phyloP scores from a whole-genome alignment of 1,140 invertebrate genomes.

The Meloidogyne floridensis region DNA sequence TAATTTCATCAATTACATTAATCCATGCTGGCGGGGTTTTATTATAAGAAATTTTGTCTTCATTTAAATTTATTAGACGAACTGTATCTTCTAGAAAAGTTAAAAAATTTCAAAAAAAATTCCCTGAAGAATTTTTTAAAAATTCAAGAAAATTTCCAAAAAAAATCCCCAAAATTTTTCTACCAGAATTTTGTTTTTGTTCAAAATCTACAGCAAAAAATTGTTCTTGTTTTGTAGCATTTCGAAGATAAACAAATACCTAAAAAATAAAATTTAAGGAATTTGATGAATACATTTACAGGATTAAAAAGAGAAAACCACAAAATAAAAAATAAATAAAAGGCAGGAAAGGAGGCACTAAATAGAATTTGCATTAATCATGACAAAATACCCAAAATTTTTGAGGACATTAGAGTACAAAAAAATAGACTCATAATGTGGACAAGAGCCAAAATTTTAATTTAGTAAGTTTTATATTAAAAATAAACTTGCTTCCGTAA shows the following conservation, averaged over 20 bases:
- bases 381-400: not conserved
- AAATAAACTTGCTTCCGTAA: slow-evolving; percentile 39
- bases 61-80: slow-evolving; percentile 36
- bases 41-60: slow-evolving; percentile 33
- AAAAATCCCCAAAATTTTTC: too few relatives aligned
- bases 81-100: slow-evolving; percentile 42
- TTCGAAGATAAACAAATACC: slow-evolving; percentile 46
- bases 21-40: slow-evolving; percentile 50
- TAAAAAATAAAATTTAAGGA: not conserved
- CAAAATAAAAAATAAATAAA: not conserved
- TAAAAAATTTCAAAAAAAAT: not conserved
- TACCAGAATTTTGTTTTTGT: slow-evolving; percentile 9
- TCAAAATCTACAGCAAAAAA: slow-evolving; percentile 7
- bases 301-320: not conserved
- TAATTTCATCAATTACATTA: slow-evolving; percentile 53
- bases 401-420: not conserved
- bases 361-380: slow-evolving; percentile 7
- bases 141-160: too few relatives aligned
- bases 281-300: not conserved
- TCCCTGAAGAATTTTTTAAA: not conserved
- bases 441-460: too few relatives aligned
- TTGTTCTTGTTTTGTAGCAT: slow-evolving; percentile 45
- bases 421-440: too few relatives aligned
- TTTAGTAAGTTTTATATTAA: not conserved
- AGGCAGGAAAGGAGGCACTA: not conserved